Evolutionary conservation across 2,113 vertebrate species (phyloP).

Genomic region (Psittacula cyanocephala): DNA sequence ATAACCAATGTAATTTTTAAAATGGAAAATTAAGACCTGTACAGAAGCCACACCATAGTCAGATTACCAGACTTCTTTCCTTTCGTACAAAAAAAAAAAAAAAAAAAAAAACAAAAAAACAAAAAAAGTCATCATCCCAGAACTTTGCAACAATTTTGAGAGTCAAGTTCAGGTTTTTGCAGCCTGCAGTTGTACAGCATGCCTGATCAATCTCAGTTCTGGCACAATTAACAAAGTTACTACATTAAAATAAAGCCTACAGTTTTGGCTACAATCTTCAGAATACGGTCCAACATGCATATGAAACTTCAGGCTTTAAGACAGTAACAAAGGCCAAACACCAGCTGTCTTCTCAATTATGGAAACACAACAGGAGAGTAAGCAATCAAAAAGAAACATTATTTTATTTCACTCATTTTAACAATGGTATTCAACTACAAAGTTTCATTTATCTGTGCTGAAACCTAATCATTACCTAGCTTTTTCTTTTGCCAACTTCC

Average conservation of each 20-base stretch:
- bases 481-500: background rate
- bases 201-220: background rate
- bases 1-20: background rate
- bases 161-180: background rate
- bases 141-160: background rate
- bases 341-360: background rate
- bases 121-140: background rate
- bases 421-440: background rate
- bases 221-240: background rate
- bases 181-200: background rate
- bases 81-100: background rate
- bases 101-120: background rate
- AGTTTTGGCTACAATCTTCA: background rate
- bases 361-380: background rate
- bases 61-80: background rate
- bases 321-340: background rate
- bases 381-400: background rate
- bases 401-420: background rate
- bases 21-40: background rate
- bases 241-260: background rate
- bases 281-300: accelerated
- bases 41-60: background rate
- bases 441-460: background rate
- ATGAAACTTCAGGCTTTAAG: background rate
- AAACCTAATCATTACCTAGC: background rate